These are phyloP conservation scores for Xiphophorus maculatus DNA, from an alignment of 2,113 vertebrate species.

Conservation along the genomic window DNA sequence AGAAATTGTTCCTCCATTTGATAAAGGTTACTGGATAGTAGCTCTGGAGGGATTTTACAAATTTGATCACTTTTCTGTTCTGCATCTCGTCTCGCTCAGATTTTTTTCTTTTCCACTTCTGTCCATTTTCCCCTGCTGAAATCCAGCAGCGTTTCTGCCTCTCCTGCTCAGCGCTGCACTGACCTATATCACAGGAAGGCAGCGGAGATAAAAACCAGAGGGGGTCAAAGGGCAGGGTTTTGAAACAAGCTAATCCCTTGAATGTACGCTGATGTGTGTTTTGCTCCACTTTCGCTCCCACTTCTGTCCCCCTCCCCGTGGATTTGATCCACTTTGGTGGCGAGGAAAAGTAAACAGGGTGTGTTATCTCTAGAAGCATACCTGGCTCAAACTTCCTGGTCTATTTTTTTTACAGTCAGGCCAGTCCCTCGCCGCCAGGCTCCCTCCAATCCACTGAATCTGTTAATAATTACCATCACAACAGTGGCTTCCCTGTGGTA, in stretches of 20 bases:
- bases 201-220: slow-evolving; percentile 36
- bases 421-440: slow-evolving; percentile 21
- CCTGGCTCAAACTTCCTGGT: slow-evolving; percentile 62
- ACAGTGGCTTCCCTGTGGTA: slow-evolving; percentile 13
- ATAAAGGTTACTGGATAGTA: too few species aligned
- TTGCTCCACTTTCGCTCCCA: slow-evolving; percentile 47
- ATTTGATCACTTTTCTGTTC: not conserved
- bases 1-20: too few species aligned
- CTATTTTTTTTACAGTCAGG: slow-evolving; percentile 22
- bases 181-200: slow-evolving; percentile 53
- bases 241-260: slow-evolving; percentile 53
- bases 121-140: slow-evolving; percentile 33
- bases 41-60: not conserved
- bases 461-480: slow-evolving; percentile 67
- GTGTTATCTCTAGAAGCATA: slow-evolving; percentile 64
- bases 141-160: slow-evolving; percentile 53
- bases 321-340: slow-evolving; percentile 52
- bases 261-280: slow-evolving; percentile 59
- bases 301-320: slow-evolving; percentile 30
- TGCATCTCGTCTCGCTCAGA: slow-evolving; percentile 41
- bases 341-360: slow-evolving; percentile 65
- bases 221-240: slow-evolving; percentile 67
- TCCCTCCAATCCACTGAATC: slow-evolving; percentile 26
- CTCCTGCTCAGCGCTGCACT: slow-evolving; percentile 32
- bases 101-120: slow-evolving; percentile 13